Percentiles rank a stretch among this genome's conserved stretches.
Conservation (phyloP, 1,140 invertebrate genomes). For the Ceratina calcarata region DNA sequence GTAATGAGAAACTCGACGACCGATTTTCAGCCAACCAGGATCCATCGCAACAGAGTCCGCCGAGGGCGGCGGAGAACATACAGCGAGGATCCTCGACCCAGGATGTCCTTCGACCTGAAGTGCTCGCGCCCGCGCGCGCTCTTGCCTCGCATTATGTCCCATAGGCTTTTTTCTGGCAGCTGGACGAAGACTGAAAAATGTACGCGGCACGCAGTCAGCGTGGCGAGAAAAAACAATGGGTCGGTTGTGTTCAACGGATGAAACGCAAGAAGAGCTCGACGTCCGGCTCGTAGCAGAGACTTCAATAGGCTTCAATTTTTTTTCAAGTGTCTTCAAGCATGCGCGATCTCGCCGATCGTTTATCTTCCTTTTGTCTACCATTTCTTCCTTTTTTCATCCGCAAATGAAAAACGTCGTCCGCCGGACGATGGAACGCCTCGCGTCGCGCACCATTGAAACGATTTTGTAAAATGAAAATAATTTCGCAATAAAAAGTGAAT, state of each 20-base stretch:
- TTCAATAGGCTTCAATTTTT: slow-evolving; percentile 37
- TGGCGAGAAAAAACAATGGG: slow-evolving; percentile 16
- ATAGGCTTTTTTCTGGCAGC: slow-evolving; percentile 24
- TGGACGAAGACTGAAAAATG: slow-evolving; percentile 25
- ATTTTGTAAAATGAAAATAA: slow-evolving; percentile 15
- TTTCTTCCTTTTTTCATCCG: not conserved
- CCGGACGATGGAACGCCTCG: not conserved
- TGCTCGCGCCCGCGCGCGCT: not conserved
- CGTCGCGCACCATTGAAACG: not conserved
- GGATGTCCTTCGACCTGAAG: not conserved
- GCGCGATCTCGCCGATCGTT: slow-evolving; percentile 11
- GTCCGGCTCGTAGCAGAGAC: slow-evolving; percentile 19
- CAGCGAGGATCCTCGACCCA: slow-evolving; percentile 8
- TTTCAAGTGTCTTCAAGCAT: slow-evolving; percentile 42
- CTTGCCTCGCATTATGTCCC: slow-evolving; percentile 5
- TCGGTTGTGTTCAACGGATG: not conserved
- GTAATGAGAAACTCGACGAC: slow-evolving; percentile 63
- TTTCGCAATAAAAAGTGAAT: not conserved
- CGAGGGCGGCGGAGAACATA: slow-evolving; percentile 15
- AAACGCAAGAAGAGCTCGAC: slow-evolving; percentile 28
- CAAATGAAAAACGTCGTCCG: not conserved
- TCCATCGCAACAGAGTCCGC: slow-evolving; percentile 3
- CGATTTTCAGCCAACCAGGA: slow-evolving; percentile 54
- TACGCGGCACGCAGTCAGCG: not conserved
- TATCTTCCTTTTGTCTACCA: slow-evolving; percentile 1